Base-by-base conservation (phyloP, 2,797 vertebrate genomes). In the Sciurus vulgaris region DNA sequence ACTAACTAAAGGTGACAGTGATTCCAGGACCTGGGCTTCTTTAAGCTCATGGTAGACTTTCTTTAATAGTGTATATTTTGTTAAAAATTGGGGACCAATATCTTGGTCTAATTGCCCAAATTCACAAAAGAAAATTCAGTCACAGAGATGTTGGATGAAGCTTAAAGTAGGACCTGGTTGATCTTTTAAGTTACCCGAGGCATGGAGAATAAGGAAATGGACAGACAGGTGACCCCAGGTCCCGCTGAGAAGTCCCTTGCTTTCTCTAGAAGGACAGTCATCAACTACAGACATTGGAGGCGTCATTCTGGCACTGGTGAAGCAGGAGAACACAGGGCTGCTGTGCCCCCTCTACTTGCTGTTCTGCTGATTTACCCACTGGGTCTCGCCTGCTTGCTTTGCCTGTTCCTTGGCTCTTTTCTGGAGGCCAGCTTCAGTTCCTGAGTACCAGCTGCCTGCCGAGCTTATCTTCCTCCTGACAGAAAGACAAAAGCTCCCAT, bases 291-390 rank as follows among this genome's bases (percentile, higher is more conserved):
- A 49, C 17, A 9, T 17, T 5, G 20, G 70, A 51, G 41, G 56
- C 8, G 12, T 0, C 2, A 15, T 18, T 26, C 5, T 18, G 44
- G 76, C 2, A 9, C 15, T 14, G n/a, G 17, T 35, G 3, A n/a
- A n/a, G 15, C 1, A 44, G 79, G 10, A 22, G 79, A 13, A 17
- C 15, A 12, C 1, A 5, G 44, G 35, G 74, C 3, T 3, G 15
- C 18, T 7, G 22, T 10, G 11, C 7, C 30, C 22, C n/a, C 38
- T 5, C n/a, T 0, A 24, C 26, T 30, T 28, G 28, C 28, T 7
- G 0, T 10, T 56, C 12, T 38, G 59, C 70, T 33, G 65, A 74
- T 49, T 69, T 33, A 44, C 7, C 4, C 47, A 5, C 76, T 61
- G 56, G 18, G 15, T 56, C 41, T 12, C 4, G 17, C 7, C 33